A percentile compares a stretch with the other conserved stretches of the same genome.
Conservation (phyloP, 2,113 vertebrate genomes). For the Ictalurus furcatus region DNA sequence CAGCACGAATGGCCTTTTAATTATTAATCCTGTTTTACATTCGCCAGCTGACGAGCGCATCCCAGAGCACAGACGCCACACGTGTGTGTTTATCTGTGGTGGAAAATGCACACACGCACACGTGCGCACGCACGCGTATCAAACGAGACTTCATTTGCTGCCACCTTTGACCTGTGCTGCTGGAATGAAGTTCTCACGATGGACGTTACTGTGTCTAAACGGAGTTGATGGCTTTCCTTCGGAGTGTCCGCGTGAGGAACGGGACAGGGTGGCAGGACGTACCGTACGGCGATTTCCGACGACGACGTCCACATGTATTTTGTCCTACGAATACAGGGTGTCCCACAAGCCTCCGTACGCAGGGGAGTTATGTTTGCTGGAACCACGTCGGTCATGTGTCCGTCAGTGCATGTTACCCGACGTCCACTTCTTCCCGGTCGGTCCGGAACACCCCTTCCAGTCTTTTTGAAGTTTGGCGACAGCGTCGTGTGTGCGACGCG, state of each 20-base stretch:
- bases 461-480: too few species aligned
- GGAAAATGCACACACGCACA: neutral
- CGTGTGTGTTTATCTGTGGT: neutral
- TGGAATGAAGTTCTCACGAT: neutral
- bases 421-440: too few species aligned
- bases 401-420: too few species aligned
- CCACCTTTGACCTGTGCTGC: neutral
- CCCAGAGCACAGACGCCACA: neutral
- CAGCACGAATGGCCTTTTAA: constrained; percentile 38
- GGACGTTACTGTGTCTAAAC: neutral
- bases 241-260: neutral
- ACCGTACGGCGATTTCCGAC: neutral
- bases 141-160: neutral
- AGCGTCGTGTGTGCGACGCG: too few species aligned
- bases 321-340: neutral
- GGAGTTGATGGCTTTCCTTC: neutral
- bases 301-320: neutral
- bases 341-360: too few species aligned
- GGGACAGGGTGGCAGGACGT: neutral
- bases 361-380: too few species aligned
- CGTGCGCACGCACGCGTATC: neutral
- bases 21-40: constrained; percentile 40
- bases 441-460: too few species aligned
- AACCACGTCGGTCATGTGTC: too few species aligned
- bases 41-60: constrained; percentile 11